Percentiles rank a stretch among this genome's conserved stretches.
These are phyloP conservation scores for Indri indri DNA, from an alignment of 2,113 vertebrate genomes.

Conservation along the genomic window DNA sequence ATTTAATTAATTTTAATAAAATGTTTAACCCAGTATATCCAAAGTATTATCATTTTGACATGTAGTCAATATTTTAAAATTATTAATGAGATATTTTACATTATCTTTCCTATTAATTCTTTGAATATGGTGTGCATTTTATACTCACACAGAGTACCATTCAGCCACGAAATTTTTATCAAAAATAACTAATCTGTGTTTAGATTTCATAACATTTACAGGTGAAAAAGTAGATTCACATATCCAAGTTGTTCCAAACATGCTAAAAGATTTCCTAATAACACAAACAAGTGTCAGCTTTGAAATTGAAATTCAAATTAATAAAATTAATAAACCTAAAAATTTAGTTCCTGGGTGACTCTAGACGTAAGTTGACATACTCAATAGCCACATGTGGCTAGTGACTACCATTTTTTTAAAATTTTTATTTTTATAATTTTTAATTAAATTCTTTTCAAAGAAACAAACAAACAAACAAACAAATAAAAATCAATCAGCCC, in stretches of 20 bases:
- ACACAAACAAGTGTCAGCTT: background rate
- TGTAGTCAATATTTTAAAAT: background rate
- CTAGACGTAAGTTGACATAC: background rate
- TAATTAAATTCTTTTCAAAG: too few species aligned
- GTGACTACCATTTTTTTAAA: background rate
- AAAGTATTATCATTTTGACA: slow-evolving; percentile 16
- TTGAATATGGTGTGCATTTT: background rate
- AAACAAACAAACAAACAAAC: too few species aligned
- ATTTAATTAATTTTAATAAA: background rate
- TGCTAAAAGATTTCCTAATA: background rate
- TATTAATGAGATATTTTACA: background rate
- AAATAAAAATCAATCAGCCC: too few species aligned
- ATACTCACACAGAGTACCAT: background rate
- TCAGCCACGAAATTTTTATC: background rate
- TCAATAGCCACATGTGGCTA: background rate
- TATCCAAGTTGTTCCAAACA: background rate
- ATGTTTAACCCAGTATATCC: background rate
- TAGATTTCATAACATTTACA: background rate
- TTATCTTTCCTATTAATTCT: background rate
- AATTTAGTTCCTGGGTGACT: background rate
- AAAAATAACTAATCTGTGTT: background rate
- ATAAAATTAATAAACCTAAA: background rate
- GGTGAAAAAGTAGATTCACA: background rate
- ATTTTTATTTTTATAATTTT: too few species aligned
- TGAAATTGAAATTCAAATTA: background rate